A percentile compares a stretch with the other conserved stretches of the same genome.
Conservation (phyloP, 2,797 vertebrate genomes). For the Tauraco hartlaubi region DNA sequence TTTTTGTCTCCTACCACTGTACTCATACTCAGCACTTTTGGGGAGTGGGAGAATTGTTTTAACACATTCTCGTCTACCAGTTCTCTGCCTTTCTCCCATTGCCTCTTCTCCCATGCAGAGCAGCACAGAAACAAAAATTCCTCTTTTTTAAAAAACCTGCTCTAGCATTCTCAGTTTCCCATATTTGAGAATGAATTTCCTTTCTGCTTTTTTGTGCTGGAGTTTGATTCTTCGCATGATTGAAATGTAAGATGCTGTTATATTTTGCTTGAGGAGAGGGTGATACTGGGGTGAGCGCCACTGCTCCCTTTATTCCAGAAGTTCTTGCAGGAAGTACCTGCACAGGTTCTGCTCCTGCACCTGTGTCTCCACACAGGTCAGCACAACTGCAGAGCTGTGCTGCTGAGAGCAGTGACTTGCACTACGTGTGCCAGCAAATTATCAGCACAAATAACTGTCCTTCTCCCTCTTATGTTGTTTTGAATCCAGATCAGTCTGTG, state of each 20-base stretch:
- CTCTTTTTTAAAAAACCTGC: background rate
- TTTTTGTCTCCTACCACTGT: background rate
- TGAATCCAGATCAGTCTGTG: background rate
- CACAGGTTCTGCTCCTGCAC: background rate
- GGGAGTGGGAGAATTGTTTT: background rate
- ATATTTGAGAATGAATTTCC: background rate
- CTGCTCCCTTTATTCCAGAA: background rate
- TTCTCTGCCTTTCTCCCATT: background rate
- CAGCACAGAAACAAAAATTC: background rate
- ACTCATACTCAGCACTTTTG: background rate
- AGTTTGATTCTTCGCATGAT: background rate
- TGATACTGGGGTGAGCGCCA: background rate
- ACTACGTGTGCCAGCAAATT: background rate
- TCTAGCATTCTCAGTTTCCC: background rate
- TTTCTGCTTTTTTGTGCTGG: background rate
- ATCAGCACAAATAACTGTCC: background rate
- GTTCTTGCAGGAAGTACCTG: background rate
- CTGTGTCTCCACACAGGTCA: background rate
- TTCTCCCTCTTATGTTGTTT: background rate
- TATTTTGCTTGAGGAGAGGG: background rate
- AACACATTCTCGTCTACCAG: background rate
- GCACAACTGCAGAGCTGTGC: background rate
- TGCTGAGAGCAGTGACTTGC: background rate
- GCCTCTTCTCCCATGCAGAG: background rate
- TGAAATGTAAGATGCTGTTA: background rate